Evolutionary conservation across 37 sponge, comb jelly and placozoan species (phyloP).

Genomic region (Mnemiopsis leidyi): DNA sequence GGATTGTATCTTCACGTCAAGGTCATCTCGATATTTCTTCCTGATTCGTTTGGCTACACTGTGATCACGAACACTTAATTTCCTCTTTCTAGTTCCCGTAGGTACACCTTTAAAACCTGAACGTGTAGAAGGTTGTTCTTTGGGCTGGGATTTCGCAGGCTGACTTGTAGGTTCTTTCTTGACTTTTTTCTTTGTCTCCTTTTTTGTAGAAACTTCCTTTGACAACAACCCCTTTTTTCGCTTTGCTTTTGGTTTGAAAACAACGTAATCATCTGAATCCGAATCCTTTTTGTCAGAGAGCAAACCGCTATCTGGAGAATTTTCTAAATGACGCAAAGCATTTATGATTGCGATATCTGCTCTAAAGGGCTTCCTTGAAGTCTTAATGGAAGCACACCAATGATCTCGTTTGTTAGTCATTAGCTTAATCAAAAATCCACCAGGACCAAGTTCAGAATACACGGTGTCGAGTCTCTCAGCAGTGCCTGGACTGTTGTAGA

Average conservation of each 20-base stretch:
- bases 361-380: background rate
- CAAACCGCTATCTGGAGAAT: background rate
- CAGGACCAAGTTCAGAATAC: constrained; percentile 43
- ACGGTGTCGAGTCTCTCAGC: background rate
- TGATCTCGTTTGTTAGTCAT: background rate
- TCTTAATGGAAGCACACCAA: background rate
- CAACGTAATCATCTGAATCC: constrained; percentile 8
- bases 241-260: background rate
- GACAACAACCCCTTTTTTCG: background rate
- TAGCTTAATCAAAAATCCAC: background rate
- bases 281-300: background rate
- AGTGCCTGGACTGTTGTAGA: constrained; percentile 1
- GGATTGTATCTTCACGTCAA: background rate
- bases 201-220: background rate
- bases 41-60: background rate
- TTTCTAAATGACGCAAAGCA: background rate
- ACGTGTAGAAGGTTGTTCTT: background rate
- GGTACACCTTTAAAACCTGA: background rate
- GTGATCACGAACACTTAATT: background rate
- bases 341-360: background rate
- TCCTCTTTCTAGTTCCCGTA: background rate
- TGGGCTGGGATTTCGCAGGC: background rate
- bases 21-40: constrained; percentile 42
- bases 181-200: background rate
- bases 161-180: background rate